Conservation (phyloP, 2,797 vertebrate species). For the Crenichthys baileyi region DNA sequence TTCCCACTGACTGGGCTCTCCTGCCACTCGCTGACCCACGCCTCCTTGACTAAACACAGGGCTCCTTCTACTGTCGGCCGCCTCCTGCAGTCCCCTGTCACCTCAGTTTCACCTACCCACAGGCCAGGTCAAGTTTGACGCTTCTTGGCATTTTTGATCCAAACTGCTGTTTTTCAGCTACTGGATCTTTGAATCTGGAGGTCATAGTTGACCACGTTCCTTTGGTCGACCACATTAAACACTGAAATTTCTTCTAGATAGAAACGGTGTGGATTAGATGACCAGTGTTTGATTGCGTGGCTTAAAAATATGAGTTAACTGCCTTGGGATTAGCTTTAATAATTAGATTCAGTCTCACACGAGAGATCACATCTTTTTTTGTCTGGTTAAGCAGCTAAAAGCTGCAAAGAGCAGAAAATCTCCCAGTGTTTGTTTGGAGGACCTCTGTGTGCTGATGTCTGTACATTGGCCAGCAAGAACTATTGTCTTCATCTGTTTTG, state of each 20-base stretch:
- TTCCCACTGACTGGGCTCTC: constrained; percentile 68
- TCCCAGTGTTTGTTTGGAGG: constrained; percentile 38
- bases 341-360: constrained; percentile 64
- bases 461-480: constrained; percentile 19
- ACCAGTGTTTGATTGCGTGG: constrained; percentile 5
- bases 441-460: constrained; percentile 10
- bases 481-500: constrained; percentile 39
- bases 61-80: constrained; percentile 52
- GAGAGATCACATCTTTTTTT: constrained; percentile 41
- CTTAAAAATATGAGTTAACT: constrained; percentile 53
- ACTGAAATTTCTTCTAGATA: constrained; percentile 49
- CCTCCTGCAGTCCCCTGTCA: constrained; percentile 23
- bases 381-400: constrained; percentile 40
- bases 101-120: constrained; percentile 48
- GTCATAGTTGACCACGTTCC: constrained; percentile 42
- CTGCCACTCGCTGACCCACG: constrained; percentile 70
- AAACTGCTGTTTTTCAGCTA: constrained; percentile 37
- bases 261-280: constrained; percentile 22
- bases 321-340: constrained; percentile 45
- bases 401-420: constrained; percentile 33
- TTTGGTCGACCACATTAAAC: constrained; percentile 34
- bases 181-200: constrained; percentile 5
- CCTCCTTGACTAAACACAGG: constrained; percentile 62
- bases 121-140: constrained; percentile 45
- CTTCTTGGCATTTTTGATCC: constrained; percentile 33